phyloP scores from a whole-genome alignment of 1,140 invertebrate genomes.

The Epicauta chinensis region DNA sequence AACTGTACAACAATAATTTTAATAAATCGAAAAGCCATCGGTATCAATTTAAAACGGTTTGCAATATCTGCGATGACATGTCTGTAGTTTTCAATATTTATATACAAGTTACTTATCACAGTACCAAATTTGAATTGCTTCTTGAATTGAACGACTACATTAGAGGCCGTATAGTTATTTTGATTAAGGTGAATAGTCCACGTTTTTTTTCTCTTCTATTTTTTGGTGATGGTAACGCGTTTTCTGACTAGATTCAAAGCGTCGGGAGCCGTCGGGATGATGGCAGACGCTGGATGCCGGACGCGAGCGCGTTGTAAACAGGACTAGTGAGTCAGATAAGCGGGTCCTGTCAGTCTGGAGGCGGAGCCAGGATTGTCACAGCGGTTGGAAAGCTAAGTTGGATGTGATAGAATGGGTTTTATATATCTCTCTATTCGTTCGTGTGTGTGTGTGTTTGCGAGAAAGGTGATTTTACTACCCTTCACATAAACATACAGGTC shows the following conservation, averaged over 20 bases:
- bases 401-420: constrained; percentile 21
- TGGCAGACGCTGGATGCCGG: constrained; percentile 23
- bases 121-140: no score
- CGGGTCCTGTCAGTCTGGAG: constrained; percentile 32
- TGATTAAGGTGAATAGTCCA: no score
- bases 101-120: no score
- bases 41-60: no score
- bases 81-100: no score
- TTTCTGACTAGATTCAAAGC: constrained; percentile 23
- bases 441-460: background rate
- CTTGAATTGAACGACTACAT: no score
- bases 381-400: constrained; percentile 38
- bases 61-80: no score
- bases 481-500: background rate
- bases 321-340: constrained; percentile 34
- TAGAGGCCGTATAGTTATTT: no score
- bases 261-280: constrained; percentile 34
- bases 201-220: no score
- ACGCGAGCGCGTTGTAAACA: constrained; percentile 30
- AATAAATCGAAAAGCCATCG: no score
- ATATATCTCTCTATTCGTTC: background rate
- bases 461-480: background rate
- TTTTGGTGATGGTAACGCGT: no score
- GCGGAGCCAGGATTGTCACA: constrained; percentile 40
- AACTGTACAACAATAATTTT: no score